Percentiles rank a stretch among this genome's conserved stretches.
Evolutionary conservation across 1,140 invertebrate genomes (phyloP).

Genomic region (Cheumatopsyche charites): DNA sequence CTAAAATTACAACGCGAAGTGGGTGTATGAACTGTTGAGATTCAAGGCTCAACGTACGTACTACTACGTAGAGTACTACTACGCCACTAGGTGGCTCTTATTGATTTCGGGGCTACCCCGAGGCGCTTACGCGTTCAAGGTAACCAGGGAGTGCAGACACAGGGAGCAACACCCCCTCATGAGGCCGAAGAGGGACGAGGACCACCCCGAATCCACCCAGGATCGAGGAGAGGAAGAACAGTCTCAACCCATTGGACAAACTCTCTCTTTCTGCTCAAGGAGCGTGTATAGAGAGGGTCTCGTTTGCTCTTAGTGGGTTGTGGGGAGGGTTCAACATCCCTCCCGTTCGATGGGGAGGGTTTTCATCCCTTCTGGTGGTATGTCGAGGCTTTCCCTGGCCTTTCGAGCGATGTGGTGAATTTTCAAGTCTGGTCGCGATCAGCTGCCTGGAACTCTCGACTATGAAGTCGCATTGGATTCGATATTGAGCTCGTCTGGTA

Average conservation of each 20-base stretch:
- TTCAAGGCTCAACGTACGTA: not conserved
- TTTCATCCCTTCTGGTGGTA: not conserved
- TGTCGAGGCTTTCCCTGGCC: no score
- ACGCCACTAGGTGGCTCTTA: conserved; percentile 19
- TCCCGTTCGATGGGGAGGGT: not conserved
- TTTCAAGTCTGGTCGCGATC: conserved; percentile 18
- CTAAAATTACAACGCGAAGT: not conserved
- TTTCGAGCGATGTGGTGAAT: no score
- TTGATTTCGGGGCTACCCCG: conserved; percentile 34
- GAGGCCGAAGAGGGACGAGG: not conserved
- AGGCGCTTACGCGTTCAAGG: conserved; percentile 39
- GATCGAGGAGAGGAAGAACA: no score
- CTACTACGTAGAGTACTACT: conserved; percentile 1
- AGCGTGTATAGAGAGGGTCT: no score
- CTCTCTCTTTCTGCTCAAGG: conserved; percentile 17
- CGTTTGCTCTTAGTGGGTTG: not conserved
- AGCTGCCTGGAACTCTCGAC: conserved; percentile 30
- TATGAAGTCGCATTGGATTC: no score
- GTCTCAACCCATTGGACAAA: no score
- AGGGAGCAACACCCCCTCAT: no score
- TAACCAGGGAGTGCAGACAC: conserved; percentile 22
- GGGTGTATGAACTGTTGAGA: conserved; percentile 10
- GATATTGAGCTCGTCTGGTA: no score
- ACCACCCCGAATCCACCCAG: no score
- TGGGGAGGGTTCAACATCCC: no score